Percentiles rank a stretch among this genome's conserved stretches.
phyloP scores from a whole-genome alignment of 2,113 vertebrate species.

The Capricornis sumatraensis region DNA sequence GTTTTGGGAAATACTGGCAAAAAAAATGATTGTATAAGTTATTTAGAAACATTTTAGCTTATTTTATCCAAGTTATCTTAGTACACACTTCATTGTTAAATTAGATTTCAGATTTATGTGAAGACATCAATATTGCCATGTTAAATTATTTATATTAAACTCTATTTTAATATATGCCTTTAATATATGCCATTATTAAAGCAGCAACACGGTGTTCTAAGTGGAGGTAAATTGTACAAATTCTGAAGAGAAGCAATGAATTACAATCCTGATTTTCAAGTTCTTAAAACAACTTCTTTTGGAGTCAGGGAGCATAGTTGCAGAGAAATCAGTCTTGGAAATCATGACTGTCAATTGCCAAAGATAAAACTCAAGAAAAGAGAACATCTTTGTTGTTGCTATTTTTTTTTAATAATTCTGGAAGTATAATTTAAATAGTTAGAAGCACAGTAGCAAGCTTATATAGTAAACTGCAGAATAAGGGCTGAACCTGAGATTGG shows the following conservation, averaged over 20 bases:
- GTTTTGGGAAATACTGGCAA: not conserved
- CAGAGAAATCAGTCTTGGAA: not conserved
- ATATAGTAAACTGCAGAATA: not conserved
- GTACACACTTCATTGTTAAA: not conserved
- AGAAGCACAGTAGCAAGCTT: not conserved
- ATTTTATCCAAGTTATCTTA: not conserved
- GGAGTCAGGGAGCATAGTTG: fast-evolving
- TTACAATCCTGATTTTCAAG: not conserved
- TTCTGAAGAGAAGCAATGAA: not conserved
- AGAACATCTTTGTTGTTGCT: not conserved
- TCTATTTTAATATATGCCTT: not conserved
- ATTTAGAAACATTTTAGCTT: not conserved
- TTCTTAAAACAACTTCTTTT: not conserved
- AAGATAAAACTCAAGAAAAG: not conserved
- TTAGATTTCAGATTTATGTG: not conserved
- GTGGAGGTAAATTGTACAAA: not conserved
- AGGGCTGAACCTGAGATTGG: not conserved
- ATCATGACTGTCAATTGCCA: not conserved
- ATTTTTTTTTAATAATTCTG: not conserved
- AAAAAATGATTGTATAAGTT: not conserved
- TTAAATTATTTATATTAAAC: not conserved
- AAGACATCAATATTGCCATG: not conserved
- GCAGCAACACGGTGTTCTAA: not conserved
- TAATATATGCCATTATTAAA: not conserved
- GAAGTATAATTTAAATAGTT: not conserved